A percentile compares a stretch with the other conserved stretches of the same genome.
Evolutionary conservation across 2,888 invertebrate genomes (phyloP).

Genomic region (Empis livida): DNA sequence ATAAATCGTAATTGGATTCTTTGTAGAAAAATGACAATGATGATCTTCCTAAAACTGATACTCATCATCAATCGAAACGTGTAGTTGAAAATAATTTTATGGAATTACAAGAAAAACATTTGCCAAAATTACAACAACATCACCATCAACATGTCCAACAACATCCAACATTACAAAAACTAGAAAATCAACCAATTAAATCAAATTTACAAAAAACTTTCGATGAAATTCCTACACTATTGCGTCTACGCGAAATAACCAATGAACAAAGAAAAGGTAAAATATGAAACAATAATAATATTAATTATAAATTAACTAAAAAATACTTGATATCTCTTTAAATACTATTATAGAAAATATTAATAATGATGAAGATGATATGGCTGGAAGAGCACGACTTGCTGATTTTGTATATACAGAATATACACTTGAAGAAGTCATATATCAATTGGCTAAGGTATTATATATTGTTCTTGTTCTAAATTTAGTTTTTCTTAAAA

Average conservation of each 20-base stretch:
- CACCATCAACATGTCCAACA: conserved; percentile 19
- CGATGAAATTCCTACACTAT: conserved; percentile 28
- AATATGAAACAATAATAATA: background rate
- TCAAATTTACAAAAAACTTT: conserved; percentile 19
- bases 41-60: no score
- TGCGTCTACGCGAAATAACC: conserved; percentile 27
- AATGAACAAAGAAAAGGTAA: conserved; percentile 19
- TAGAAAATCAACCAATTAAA: conserved; percentile 1
- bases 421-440: conserved; percentile 63
- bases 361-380: conserved; percentile 48
- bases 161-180: conserved; percentile 10
- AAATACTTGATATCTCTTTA: no score
- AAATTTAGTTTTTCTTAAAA: background rate
- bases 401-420: conserved; percentile 62
- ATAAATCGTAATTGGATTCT: no score
- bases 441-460: conserved; percentile 67
- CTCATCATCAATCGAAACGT: no score
- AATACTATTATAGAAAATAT: no score
- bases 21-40: no score
- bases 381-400: conserved; percentile 52
- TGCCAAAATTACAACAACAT: conserved; percentile 14
- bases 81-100: no score
- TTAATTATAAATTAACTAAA: no score
- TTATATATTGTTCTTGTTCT: background rate
- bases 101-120: conserved; percentile 7